Evolutionary conservation across 2,797 vertebrate species (phyloP).

Genomic region (Acestrorhynchus altus): DNA sequence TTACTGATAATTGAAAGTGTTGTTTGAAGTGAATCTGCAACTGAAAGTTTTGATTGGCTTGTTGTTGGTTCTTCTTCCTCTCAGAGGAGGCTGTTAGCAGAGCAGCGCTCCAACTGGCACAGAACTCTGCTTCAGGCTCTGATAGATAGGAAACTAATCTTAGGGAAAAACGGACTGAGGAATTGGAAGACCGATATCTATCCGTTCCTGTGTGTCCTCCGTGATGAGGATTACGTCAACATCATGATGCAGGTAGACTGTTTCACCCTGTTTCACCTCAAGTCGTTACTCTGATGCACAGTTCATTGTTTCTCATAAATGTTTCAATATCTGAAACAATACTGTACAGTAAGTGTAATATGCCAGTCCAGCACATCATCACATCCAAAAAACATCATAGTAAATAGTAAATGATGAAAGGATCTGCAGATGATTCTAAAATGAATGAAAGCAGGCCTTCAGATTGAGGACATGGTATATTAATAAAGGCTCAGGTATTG

Average conservation of each 20-base stretch:
- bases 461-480: no score
- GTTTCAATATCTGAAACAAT: no score
- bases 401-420: no score
- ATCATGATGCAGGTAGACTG: conserved; percentile 88
- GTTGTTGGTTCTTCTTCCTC: conserved; percentile 39
- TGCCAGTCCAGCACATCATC: no score
- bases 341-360: no score
- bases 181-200: conserved; percentile 71
- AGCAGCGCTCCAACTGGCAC: conserved; percentile 79
- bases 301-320: background rate
- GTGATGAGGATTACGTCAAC: conserved; percentile 81
- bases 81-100: conserved; percentile 82
- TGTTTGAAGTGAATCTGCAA: background rate
- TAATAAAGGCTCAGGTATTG: background rate
- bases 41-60: background rate
- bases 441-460: no score
- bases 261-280: background rate
- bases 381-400: no score
- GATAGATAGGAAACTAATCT: conserved; percentile 74
- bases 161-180: conserved; percentile 62
- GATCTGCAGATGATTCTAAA: no score
- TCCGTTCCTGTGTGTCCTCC: conserved; percentile 88
- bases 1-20: no score
- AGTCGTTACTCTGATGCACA: background rate
- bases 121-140: conserved; percentile 76